phyloP scores from a whole-genome alignment of 2,113 vertebrate species.

The Salvelinus alpinus region DNA sequence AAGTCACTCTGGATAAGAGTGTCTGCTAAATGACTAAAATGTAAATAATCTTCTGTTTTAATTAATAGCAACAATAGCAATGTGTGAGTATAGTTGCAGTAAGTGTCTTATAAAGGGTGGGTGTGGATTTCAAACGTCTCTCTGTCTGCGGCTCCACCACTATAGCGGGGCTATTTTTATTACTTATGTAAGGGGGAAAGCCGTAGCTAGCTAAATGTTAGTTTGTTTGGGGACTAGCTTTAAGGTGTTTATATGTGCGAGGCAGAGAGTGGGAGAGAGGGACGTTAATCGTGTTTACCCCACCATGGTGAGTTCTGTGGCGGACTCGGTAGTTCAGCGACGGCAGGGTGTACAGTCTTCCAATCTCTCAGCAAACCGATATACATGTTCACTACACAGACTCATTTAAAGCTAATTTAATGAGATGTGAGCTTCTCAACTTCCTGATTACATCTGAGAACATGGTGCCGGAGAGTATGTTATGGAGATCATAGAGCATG shows the following conservation, averaged over 20 bases:
- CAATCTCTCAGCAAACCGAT: neutral
- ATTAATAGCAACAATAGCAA: neutral
- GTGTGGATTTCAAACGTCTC: neutral
- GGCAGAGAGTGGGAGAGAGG: neutral
- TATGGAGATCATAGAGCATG: neutral
- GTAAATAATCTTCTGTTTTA: neutral
- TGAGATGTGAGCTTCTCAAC: no score
- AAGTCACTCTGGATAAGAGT: no score
- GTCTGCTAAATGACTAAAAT: no score
- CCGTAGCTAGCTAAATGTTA: neutral
- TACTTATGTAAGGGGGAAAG: slow-evolving; percentile 12
- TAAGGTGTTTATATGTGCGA: neutral
- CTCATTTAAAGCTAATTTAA: no score
- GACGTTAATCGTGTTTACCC: neutral
- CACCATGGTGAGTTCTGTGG: no score
- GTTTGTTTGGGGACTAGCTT: neutral
- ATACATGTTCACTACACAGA: neutral
- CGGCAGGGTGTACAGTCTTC: neutral
- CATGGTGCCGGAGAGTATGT: neutral
- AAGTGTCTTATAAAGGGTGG: slow-evolving; percentile 5
- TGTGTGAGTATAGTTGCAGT: neutral
- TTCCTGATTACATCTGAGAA: no score
- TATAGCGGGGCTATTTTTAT: slow-evolving; percentile 25
- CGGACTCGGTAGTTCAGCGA: no score
- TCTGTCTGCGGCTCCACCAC: neutral